phyloP scores from a whole-genome alignment of 2,113 vertebrate species.

The Hippocampus comes region DNA sequence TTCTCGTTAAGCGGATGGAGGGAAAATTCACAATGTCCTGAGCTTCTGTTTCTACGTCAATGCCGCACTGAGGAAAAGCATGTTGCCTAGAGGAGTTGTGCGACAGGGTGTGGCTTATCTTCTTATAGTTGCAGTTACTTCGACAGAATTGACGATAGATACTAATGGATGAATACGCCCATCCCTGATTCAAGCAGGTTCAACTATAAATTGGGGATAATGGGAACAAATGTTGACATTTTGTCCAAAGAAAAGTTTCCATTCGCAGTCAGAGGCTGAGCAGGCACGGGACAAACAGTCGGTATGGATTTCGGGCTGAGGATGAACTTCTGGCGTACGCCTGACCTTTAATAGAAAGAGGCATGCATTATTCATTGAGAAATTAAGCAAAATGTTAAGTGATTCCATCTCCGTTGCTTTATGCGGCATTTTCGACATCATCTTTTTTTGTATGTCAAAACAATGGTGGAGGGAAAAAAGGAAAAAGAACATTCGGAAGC shows the following conservation, averaged over 20 bases:
- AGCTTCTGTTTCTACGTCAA: not conserved
- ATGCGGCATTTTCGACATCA: not conserved
- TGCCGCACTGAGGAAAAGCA: not conserved
- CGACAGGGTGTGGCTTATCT: not conserved
- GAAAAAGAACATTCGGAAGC: not conserved
- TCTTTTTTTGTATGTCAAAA: not conserved
- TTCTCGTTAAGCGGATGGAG: too few relatives aligned
- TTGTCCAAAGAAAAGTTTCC: not conserved
- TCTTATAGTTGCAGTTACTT: too few relatives aligned
- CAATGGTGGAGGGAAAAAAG: not conserved
- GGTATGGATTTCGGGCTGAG: not conserved
- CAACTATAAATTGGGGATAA: not conserved
- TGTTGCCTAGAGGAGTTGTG: not conserved
- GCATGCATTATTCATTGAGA: not conserved
- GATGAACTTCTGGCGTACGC: not conserved
- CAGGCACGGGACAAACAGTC: not conserved
- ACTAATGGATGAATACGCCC: not conserved
- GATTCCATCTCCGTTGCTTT: not conserved
- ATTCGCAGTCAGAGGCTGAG: not conserved
- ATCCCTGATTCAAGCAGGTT: not conserved
- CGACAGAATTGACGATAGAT: too few relatives aligned
- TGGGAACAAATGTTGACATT: not conserved
- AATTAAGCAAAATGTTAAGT: slow-evolving; percentile 4
- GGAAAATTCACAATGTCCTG: too few relatives aligned
- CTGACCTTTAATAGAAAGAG: not conserved